A percentile compares a stretch with the other conserved stretches of the same genome.
Conservation (phyloP, 1,140 invertebrate genomes). For the Ceratoteleas bidentatus region DNA sequence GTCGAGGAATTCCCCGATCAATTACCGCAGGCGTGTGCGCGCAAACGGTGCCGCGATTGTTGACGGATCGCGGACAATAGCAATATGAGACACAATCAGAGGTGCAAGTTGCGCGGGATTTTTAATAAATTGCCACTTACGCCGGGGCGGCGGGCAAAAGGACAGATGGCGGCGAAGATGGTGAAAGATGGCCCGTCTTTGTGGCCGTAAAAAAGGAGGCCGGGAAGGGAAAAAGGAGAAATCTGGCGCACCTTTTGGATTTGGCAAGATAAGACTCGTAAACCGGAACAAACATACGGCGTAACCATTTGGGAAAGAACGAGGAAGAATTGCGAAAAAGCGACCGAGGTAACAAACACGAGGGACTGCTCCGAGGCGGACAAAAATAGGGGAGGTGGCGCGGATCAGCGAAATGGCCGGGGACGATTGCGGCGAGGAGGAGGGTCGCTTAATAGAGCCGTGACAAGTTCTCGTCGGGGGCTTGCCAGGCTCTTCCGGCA, state of each 20-base stretch:
- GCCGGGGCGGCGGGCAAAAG: background rate
- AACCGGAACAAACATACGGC: conserved; percentile 60
- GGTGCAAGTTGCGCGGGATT: conserved; percentile 3
- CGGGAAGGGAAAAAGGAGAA: conserved; percentile 10
- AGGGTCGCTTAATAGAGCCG: conserved; percentile 63
- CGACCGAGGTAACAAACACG: conserved; percentile 37
- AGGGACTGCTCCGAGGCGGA: conserved; percentile 31
- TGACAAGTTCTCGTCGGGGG: conserved; percentile 61
- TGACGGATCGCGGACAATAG: conserved; percentile 19
- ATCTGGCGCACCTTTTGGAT: conserved; percentile 46
- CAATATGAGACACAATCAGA: conserved; percentile 37
- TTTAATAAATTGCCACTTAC: conserved; percentile 48
- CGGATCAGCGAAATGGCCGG: conserved; percentile 48
- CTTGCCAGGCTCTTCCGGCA: conserved; percentile 47
- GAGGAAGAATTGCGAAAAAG: conserved; percentile 40
- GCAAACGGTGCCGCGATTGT: conserved; percentile 17
- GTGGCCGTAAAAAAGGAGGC: conserved; percentile 14
- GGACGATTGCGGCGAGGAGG: conserved; percentile 37
- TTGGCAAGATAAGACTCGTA: conserved; percentile 62
- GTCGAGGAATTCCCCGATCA: conserved; percentile 36
- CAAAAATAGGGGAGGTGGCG: conserved; percentile 45
- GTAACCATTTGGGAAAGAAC: conserved; percentile 59
- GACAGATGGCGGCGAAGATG: background rate
- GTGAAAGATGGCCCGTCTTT: conserved; percentile 35
- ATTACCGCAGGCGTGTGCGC: conserved; percentile 27